Evolutionary conservation across 2,797 vertebrate species (phyloP).

Genomic region (Megaceryle alcyon): DNA sequence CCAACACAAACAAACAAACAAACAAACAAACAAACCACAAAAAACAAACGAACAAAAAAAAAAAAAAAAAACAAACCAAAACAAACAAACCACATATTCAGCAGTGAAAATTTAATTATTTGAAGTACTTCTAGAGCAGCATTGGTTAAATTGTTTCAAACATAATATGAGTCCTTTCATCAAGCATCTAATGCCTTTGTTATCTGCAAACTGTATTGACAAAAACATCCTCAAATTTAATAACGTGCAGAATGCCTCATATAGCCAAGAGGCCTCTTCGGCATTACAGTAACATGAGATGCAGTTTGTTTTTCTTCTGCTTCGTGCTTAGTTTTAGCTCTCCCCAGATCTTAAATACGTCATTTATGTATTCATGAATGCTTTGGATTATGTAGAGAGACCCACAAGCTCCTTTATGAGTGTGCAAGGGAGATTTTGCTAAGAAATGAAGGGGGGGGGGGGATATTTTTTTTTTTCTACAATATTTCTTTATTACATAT

Average conservation of each 20-base stretch:
- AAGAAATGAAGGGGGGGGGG: not conserved
- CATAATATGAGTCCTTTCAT: not conserved
- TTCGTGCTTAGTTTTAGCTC: constrained; percentile 1
- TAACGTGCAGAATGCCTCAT: not conserved
- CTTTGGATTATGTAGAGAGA: not conserved
- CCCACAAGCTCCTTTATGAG: not conserved
- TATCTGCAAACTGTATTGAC: not conserved
- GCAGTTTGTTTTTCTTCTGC: not conserved
- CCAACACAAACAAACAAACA: not conserved
- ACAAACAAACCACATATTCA: not conserved
- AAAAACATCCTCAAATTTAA: constrained; percentile 24
- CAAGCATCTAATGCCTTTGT: not conserved
- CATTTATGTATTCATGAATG: not conserved
- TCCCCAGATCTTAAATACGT: not conserved
- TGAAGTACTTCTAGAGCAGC: not conserved
- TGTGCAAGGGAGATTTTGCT: not conserved
- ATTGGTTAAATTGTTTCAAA: not conserved
- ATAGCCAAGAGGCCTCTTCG: constrained; percentile 11
- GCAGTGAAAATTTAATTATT: not conserved
- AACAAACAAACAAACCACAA: too few species aligned
- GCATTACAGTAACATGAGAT: not conserved
- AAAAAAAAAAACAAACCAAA: not conserved
- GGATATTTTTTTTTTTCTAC: not conserved
- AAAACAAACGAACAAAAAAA: not conserved
- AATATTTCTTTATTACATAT: not conserved